Evolutionary conservation across 2,797 vertebrate species (phyloP).

Genomic region (Carduelis carduelis): DNA sequence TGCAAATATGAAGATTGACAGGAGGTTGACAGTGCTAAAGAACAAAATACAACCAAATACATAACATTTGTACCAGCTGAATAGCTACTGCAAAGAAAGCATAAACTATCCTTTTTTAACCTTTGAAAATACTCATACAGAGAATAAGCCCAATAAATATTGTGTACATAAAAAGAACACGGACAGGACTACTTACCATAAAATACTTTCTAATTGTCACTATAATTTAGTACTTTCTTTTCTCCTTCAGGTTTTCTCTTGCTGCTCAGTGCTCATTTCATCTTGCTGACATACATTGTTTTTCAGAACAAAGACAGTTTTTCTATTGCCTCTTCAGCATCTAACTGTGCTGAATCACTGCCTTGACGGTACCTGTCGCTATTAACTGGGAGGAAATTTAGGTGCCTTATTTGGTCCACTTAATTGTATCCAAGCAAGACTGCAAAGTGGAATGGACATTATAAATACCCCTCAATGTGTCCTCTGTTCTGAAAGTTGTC

Average conservation of each 20-base stretch:
- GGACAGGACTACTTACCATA: neutral
- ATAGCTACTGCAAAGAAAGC: conserved; percentile 17
- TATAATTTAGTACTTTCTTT: neutral
- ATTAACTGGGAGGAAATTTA: neutral
- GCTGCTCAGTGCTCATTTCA: neutral
- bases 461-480: neutral
- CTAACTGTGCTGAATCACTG: neutral
- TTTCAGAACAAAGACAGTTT: neutral
- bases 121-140: neutral
- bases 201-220: neutral
- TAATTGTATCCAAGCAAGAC: neutral
- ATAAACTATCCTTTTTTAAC: neutral
- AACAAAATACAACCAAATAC: conserved; percentile 1
- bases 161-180: neutral
- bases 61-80: conserved; percentile 20
- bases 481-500: neutral
- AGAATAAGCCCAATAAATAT: neutral
- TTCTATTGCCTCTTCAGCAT: neutral
- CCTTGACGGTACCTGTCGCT: fast-evolving
- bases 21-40: conserved; percentile 8
- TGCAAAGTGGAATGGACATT: neutral
- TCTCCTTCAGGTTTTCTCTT: neutral
- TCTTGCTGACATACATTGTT: neutral
- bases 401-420: neutral
- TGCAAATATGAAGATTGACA: conserved; percentile 62